These are phyloP conservation scores for Ceyx cyanopectus DNA, from an alignment of 2,113 vertebrate species.

Conservation along the genomic window DNA sequence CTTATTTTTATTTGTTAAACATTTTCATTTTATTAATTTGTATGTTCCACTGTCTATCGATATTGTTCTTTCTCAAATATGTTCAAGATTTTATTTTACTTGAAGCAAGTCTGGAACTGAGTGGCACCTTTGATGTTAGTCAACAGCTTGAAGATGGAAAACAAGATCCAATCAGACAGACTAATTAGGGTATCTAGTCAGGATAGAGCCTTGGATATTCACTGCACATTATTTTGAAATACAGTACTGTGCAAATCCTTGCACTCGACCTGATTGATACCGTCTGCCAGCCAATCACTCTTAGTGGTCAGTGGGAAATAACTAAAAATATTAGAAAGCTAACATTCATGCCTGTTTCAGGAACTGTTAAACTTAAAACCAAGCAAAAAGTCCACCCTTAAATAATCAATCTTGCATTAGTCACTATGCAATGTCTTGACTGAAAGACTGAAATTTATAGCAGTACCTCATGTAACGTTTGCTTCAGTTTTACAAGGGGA, in stretches of 20 bases:
- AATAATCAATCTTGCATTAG: not conserved
- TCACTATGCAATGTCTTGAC: not conserved
- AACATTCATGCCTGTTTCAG: not conserved
- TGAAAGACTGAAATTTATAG: not conserved
- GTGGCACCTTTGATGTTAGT: not conserved
- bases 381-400: not conserved
- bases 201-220: constrained; percentile 28
- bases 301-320: constrained; percentile 11
- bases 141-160: constrained; percentile 28
- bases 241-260: not conserved
- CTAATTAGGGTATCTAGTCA: constrained; percentile 22
- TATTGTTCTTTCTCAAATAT: not conserved
- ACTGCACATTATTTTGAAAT: constrained; percentile 18
- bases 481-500: not conserved
- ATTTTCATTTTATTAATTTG: not conserved
- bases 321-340: constrained; percentile 14
- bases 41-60: not conserved
- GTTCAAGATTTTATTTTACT: constrained; percentile 6
- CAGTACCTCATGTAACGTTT: not conserved
- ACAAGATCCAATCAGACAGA: constrained; percentile 44
- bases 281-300: constrained; percentile 1
- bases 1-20: not conserved
- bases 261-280: constrained; percentile 35
- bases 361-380: not conserved
- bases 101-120: not conserved